phyloP scores from a whole-genome alignment of 2,797 vertebrate species.

The Phylloscopus collybita region DNA sequence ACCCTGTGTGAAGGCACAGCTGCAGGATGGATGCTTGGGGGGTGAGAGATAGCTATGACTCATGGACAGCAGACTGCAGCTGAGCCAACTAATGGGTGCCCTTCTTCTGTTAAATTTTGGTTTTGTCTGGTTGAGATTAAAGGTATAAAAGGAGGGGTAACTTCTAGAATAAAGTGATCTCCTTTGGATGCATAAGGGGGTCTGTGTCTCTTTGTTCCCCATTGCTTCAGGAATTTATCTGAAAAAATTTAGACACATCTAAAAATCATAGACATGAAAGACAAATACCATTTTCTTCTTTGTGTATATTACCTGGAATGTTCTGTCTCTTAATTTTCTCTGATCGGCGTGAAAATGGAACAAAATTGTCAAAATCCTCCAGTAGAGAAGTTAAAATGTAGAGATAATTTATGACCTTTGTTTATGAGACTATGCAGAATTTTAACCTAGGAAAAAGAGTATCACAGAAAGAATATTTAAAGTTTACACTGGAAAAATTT shows the following conservation, averaged over 20 bases:
- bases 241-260: not conserved
- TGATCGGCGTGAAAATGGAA: not conserved
- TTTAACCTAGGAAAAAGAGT: not conserved
- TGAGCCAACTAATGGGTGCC: not conserved
- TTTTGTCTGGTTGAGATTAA: not conserved
- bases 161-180: not conserved
- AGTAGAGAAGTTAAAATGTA: not conserved
- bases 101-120: not conserved
- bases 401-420: not conserved
- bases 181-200: not conserved
- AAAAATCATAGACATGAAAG: not conserved
- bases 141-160: not conserved
- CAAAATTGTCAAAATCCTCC: not conserved
- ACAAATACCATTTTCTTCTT: not conserved
- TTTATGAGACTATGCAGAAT: not conserved
- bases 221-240: not conserved
- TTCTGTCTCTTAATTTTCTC: not conserved
- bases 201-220: not conserved
- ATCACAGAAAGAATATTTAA: not conserved
- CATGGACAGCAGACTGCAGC: not conserved
- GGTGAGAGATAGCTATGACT: not conserved
- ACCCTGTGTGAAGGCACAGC: not conserved
- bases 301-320: rapidly evolving
- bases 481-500: not conserved
- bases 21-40: not conserved